These are phyloP conservation scores for Drepana falcataria DNA, from an alignment of 2,888 invertebrate genomes.

Conservation along the genomic window DNA sequence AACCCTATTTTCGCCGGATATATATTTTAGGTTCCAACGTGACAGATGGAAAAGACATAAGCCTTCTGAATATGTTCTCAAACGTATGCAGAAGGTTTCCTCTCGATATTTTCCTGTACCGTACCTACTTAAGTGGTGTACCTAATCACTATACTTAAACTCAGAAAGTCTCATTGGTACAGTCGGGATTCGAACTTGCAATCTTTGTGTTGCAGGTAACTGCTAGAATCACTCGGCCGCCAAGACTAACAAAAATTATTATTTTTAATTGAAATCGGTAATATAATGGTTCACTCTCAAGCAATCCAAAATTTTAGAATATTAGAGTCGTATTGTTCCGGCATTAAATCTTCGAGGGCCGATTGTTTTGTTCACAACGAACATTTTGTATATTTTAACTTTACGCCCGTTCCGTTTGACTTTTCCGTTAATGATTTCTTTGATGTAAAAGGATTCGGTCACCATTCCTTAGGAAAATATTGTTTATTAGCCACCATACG, in stretches of 20 bases:
- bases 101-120: too few relatives aligned
- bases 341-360: slow-evolving; percentile 26
- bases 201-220: too few relatives aligned
- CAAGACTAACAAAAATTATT: background rate
- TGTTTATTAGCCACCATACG: slow-evolving; percentile 17
- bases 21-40: too few relatives aligned
- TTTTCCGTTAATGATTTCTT: slow-evolving; percentile 34
- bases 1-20: too few relatives aligned
- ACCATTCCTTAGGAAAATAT: slow-evolving; percentile 9
- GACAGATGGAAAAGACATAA: too few relatives aligned
- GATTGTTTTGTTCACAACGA: slow-evolving; percentile 21
- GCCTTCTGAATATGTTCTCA: too few relatives aligned
- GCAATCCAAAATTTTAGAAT: slow-evolving; percentile 16
- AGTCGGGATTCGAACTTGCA: too few relatives aligned
- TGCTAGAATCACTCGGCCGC: too few relatives aligned
- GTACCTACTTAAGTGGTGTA: too few relatives aligned
- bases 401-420: slow-evolving; percentile 19
- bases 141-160: too few relatives aligned
- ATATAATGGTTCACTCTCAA: background rate
- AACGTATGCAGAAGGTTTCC: too few relatives aligned
- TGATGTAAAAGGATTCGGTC: slow-evolving; percentile 33
- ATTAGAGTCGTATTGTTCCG: slow-evolving; percentile 26
- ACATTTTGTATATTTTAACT: slow-evolving; percentile 22
- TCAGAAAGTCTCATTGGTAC: too few relatives aligned
- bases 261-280: background rate